Evolutionary conservation across 1,140 invertebrate species (phyloP).

Genomic region (Liolophura sinensis): DNA sequence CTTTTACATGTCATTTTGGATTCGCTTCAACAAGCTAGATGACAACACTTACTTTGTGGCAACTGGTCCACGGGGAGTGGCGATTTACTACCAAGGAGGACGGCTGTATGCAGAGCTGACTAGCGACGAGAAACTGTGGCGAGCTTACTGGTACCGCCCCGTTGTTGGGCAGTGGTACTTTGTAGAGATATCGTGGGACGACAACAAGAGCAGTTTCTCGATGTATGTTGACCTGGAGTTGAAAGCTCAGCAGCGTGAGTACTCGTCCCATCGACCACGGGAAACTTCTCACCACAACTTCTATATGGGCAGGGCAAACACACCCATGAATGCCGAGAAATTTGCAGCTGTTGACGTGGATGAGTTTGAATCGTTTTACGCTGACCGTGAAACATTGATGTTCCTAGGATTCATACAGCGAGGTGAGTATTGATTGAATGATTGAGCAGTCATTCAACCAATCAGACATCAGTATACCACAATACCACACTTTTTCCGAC

Average conservation of each 20-base stretch:
- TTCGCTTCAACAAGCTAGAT: slow-evolving; percentile 33
- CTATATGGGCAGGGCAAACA: slow-evolving; percentile 43
- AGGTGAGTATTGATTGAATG: slow-evolving; percentile 31
- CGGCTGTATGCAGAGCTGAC: slow-evolving; percentile 34
- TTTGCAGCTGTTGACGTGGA: slow-evolving; percentile 40
- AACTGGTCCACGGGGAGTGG: slow-evolving; percentile 29
- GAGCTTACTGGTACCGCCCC: slow-evolving; percentile 23
- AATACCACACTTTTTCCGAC: too few species aligned
- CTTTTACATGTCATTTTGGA: slow-evolving; percentile 47
- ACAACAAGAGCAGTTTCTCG: slow-evolving; percentile 27
- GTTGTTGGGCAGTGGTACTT: slow-evolving; percentile 47
- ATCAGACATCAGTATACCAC: not conserved
- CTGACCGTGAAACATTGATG: slow-evolving; percentile 38
- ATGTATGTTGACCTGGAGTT: slow-evolving; percentile 43
- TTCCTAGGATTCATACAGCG: slow-evolving; percentile 43
- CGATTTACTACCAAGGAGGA: slow-evolving; percentile 33
- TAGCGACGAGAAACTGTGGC: slow-evolving; percentile 29
- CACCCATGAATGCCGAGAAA: slow-evolving; percentile 20
- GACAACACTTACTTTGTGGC: slow-evolving; percentile 26
- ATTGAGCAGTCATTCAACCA: not conserved
- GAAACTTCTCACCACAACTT: slow-evolving; percentile 23
- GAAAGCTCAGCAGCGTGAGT: slow-evolving; percentile 19
- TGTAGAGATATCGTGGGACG: slow-evolving; percentile 49
- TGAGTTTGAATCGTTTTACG: slow-evolving; percentile 47
- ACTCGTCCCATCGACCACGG: not conserved